These are phyloP conservation scores for Megalurothrips usitatus DNA, from an alignment of 2,888 invertebrate species.

Conservation along the genomic window DNA sequence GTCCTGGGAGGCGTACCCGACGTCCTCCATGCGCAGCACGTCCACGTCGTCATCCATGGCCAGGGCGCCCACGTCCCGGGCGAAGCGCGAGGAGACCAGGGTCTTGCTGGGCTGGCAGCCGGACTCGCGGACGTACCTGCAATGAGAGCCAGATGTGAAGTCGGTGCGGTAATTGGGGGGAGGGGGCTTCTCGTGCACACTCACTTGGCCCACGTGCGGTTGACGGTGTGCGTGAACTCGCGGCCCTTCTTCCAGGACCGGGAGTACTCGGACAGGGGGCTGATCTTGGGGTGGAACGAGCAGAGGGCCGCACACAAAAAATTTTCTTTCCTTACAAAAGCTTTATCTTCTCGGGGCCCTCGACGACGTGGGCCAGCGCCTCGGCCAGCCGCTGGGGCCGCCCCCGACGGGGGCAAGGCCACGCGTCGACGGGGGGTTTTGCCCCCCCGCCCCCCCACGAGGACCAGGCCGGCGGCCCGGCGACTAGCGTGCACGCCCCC, in stretches of 20 bases:
- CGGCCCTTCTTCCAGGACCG: slow-evolving; percentile 54
- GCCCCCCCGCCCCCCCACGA: too few species aligned
- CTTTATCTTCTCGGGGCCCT: slow-evolving; percentile 58
- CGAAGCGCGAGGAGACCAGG: not conserved
- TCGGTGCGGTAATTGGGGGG: not conserved
- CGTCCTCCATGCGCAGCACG: not conserved
- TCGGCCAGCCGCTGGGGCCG: too few species aligned
- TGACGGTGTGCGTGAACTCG: slow-evolving; percentile 53
- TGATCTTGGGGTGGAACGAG: slow-evolving; percentile 55
- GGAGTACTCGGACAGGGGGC: slow-evolving; percentile 47
- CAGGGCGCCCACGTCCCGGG: not conserved
- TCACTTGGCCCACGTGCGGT: slow-evolving; percentile 68
- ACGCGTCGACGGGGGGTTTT: too few species aligned
- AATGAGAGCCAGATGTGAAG: not conserved
- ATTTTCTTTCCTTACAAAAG: slow-evolving; percentile 60
- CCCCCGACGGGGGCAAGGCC: too few species aligned
- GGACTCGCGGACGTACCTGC: slow-evolving; percentile 12
- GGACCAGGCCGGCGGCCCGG: too few species aligned
- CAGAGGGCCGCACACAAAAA: too few species aligned
- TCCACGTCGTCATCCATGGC: not conserved
- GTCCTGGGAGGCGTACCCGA: not conserved
- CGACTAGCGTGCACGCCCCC: too few species aligned
- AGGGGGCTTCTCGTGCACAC: slow-evolving; percentile 31
- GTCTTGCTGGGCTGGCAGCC: not conserved
- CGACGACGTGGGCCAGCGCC: slow-evolving; percentile 59